Conservation (phyloP, 2,113 vertebrate species). For the Sterna hirundo region DNA sequence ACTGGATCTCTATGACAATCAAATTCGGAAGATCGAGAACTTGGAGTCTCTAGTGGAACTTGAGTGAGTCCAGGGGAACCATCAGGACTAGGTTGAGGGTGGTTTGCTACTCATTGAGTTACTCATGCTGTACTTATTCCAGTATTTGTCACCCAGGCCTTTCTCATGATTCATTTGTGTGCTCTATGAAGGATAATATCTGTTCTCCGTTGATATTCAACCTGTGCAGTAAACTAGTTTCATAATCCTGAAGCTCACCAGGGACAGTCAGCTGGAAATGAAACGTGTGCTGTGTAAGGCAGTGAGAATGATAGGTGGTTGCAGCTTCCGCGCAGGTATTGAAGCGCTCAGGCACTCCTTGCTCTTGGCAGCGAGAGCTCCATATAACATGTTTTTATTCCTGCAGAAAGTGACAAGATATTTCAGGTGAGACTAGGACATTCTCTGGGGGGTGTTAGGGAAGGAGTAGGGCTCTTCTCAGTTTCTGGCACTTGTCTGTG, state of each 20-base stretch:
- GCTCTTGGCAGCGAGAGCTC: not conserved
- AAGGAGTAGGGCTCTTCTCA: not conserved
- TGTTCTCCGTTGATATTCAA: not conserved
- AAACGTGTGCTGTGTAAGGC: not conserved
- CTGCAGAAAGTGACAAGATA: not conserved
- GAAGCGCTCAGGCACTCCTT: not conserved
- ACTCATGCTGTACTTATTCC: not conserved
- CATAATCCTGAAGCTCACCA: not conserved
- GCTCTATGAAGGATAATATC: not conserved
- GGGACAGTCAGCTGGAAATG: not conserved
- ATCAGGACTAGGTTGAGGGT: not conserved
- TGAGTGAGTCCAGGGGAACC: constrained; percentile 82
- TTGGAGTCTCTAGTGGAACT: constrained; percentile 86
- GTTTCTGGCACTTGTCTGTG: not conserved
- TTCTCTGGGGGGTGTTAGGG: not conserved
- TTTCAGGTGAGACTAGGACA: not conserved
- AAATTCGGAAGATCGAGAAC: constrained; percentile 93
- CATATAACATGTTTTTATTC: not conserved
- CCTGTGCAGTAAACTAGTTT: not conserved
- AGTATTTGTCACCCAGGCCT: not conserved
- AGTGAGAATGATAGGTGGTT: not conserved
- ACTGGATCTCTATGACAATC: constrained; percentile 98
- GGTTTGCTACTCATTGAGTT: not conserved
- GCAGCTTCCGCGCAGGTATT: not conserved
- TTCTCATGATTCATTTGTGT: not conserved